Percentiles rank a stretch among this genome's conserved stretches.
These are phyloP conservation scores for Boleophthalmus pectinirostris DNA, from an alignment of 2,113 vertebrate genomes.

Conservation along the genomic window DNA sequence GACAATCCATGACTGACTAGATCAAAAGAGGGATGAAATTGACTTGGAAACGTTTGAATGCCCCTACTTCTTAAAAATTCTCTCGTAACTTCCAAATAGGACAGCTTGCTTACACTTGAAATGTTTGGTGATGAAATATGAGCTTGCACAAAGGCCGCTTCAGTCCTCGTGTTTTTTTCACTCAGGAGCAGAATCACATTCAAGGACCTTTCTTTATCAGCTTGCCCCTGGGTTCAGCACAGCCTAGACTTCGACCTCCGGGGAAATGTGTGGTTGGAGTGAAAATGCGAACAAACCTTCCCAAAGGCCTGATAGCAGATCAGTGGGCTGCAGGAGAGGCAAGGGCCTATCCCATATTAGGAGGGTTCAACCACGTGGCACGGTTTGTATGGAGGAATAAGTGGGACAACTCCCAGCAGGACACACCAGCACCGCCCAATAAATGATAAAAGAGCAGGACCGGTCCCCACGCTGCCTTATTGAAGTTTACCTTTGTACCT, in stretches of 20 bases:
- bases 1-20: slow-evolving; percentile 63
- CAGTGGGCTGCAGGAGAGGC: slow-evolving; percentile 47
- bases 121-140: slow-evolving; percentile 57
- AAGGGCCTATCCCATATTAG: slow-evolving; percentile 58
- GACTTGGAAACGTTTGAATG: slow-evolving; percentile 63
- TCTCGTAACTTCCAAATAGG: slow-evolving; percentile 56
- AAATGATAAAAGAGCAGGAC: slow-evolving; percentile 69
- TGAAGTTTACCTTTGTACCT: slow-evolving; percentile 74
- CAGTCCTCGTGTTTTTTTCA: slow-evolving; percentile 45
- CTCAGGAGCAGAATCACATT: slow-evolving; percentile 57
- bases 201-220: slow-evolving; percentile 52
- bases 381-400: slow-evolving; percentile 70
- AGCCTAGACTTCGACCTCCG: slow-evolving; percentile 54
- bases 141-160: slow-evolving; percentile 46
- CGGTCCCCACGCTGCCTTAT: slow-evolving; percentile 63
- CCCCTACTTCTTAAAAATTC: slow-evolving; percentile 53
- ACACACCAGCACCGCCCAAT: slow-evolving; percentile 68
- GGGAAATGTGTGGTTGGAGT: slow-evolving; percentile 71
- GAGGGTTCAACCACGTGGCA: slow-evolving; percentile 71
- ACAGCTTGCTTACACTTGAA: slow-evolving; percentile 49
- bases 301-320: slow-evolving; percentile 70
- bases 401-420: slow-evolving; percentile 79
- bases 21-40: slow-evolving; percentile 63
- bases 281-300: slow-evolving; percentile 61
- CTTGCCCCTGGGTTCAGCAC: slow-evolving; percentile 44